phyloP scores from a whole-genome alignment of 2,797 vertebrate species.

The Lacerta viridis region DNA sequence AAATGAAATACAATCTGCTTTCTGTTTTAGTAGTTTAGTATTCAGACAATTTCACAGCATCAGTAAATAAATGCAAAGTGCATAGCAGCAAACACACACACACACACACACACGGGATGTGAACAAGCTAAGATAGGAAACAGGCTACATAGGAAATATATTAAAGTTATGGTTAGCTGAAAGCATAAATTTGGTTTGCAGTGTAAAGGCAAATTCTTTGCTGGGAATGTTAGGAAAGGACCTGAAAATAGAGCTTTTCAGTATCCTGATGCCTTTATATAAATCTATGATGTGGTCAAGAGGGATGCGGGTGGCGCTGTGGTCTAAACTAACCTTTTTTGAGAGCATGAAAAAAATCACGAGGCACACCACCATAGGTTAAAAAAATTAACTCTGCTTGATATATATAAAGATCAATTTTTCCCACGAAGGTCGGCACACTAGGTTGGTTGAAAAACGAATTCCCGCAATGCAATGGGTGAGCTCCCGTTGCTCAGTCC shows the following conservation, averaged over 20 bases:
- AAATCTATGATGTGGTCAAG: too few relatives aligned
- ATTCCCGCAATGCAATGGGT: too few relatives aligned
- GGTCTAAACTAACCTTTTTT: too few relatives aligned
- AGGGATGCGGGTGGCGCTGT: too few relatives aligned
- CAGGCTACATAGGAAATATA: neutral
- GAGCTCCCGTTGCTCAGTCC: too few relatives aligned
- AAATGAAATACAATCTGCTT: conserved; percentile 32
- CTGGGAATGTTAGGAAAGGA: neutral
- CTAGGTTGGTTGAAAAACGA: too few relatives aligned
- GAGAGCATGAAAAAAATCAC: too few relatives aligned
- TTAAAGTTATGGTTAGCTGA: neutral
- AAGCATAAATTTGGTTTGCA: neutral
- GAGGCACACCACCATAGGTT: too few relatives aligned
- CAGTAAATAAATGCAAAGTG: neutral
- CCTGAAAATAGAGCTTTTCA: neutral
- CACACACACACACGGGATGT: neutral
- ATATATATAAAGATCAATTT: too few relatives aligned
- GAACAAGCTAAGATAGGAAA: neutral
- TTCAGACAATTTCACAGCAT: conserved; percentile 11
- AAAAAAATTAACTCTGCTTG: too few relatives aligned
- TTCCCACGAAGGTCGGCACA: too few relatives aligned
- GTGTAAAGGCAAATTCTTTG: neutral
- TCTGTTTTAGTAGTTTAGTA: conserved; percentile 24
- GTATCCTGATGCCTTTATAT: neutral
- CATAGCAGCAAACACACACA: neutral